Base-by-base conservation (phyloP, 2,888 invertebrate genomes). In the Agriopis marginaria region DNA sequence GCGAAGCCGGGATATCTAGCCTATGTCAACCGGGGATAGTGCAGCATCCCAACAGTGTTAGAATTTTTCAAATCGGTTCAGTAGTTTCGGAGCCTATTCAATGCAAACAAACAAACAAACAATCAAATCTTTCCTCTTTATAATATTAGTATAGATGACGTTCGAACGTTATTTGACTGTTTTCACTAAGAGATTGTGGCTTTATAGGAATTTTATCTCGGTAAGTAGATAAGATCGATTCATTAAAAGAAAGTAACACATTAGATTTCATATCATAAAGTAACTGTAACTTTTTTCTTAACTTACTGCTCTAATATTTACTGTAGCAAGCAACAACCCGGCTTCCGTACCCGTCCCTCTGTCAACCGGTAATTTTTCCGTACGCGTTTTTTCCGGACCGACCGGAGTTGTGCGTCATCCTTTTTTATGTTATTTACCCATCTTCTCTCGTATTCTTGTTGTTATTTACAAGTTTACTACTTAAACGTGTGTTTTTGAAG, bases 301-400 rank as follows among this genome's bases (percentile, higher is more conserved):
- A 49, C 61, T 60, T 58, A 53, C 68, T 63, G 59, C 23, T 2
- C 12, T 6, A 32, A 17, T 14, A 47, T 68, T 12, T 44, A 59
- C 68, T 63, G 63, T 47, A 62, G 32, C 50, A 9, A 40, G 14
- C n/a, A 54, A 42, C 42, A 60, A 50, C 55, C 50, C 49, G 50
- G 42, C 61, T 69, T 49, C 71, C 69, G 66, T 59, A 63, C 49
- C 69, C 64, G 55, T 70, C 71, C 77, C 75, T 72, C 64, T 70
- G 72, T 76, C 75, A 73, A 74, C 70, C 67, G 70, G 73, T 75
- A 74, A 75, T 74, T 74, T 75, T 75, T 72, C 71, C 59, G 66
- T 66, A 70, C 70, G 68, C 68, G 66, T 69, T 70, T 70, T 71
- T 69, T 65, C 72, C 74, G 68, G 69, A 70, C 61, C 44, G 50